Percentiles rank a stretch among this genome's conserved stretches.
phyloP scores from a whole-genome alignment of 2,797 vertebrate genomes.

The Helostoma temminkii region DNA sequence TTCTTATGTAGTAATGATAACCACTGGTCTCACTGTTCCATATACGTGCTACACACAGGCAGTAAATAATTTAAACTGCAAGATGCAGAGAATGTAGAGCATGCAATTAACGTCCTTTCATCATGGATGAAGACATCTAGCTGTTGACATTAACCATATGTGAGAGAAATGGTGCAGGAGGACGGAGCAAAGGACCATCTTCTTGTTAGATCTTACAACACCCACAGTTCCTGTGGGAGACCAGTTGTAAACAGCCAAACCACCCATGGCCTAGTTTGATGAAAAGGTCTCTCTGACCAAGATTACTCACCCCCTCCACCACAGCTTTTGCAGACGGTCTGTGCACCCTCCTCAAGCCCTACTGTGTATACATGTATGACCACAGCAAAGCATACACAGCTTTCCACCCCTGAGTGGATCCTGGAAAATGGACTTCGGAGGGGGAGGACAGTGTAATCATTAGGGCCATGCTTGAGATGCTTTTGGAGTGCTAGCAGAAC shows the following conservation, averaged over 20 bases:
- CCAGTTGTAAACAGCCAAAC: slow-evolving; percentile 65
- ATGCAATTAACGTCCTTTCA: slow-evolving; percentile 20
- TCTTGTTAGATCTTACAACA: slow-evolving; percentile 59
- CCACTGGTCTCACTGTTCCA: slow-evolving; percentile 42
- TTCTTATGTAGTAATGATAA: slow-evolving; percentile 5
- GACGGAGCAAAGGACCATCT: slow-evolving; percentile 46
- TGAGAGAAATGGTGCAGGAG: slow-evolving; percentile 35
- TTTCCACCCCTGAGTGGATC: slow-evolving; percentile 47
- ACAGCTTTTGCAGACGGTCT: slow-evolving; percentile 64
- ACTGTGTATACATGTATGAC: slow-evolving; percentile 68
- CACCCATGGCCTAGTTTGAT: slow-evolving; percentile 73
- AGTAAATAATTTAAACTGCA: slow-evolving; percentile 49
- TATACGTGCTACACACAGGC: slow-evolving; percentile 27
- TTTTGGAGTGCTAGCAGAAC: slow-evolving; percentile 66
- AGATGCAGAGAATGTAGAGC: slow-evolving; percentile 20
- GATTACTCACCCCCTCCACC: slow-evolving; percentile 63
- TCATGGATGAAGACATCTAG: slow-evolving; percentile 35
- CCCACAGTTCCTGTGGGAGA: slow-evolving; percentile 54
- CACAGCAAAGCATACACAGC: slow-evolving; percentile 65
- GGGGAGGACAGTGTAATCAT: slow-evolving; percentile 67
- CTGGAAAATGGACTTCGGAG: slow-evolving; percentile 59
- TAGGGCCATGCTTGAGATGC: slow-evolving; percentile 73
- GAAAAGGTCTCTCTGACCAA: slow-evolving; percentile 68
- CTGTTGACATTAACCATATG: slow-evolving; percentile 57
- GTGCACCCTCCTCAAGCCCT: slow-evolving; percentile 45